These are phyloP conservation scores for Xestia sexstrigata DNA, from an alignment of 2,888 invertebrate genomes.

Conservation along the genomic window DNA sequence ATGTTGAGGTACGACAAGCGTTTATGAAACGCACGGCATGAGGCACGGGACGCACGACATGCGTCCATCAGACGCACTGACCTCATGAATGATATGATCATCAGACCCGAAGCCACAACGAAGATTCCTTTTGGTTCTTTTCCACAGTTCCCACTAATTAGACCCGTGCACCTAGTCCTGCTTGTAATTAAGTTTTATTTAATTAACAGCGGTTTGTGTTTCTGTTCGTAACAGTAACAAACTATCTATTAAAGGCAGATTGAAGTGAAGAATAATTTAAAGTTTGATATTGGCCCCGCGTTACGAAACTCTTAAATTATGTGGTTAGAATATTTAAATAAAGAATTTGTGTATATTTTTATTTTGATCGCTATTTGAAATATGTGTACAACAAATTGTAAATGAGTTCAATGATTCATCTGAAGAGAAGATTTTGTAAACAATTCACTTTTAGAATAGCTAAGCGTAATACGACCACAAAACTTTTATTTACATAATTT, in stretches of 20 bases:
- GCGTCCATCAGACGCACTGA: background rate
- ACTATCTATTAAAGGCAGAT: background rate
- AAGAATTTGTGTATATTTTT: background rate
- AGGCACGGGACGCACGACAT: background rate
- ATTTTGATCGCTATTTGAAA: background rate
- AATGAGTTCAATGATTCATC: background rate
- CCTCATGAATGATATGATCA: background rate
- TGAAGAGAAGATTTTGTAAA: constrained; percentile 5
- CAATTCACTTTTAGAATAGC: constrained; percentile 13
- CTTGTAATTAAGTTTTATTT: constrained; percentile 4
- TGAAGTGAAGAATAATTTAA: background rate
- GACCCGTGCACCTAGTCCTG: background rate
- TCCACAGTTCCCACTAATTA: background rate
- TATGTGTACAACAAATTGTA: background rate
- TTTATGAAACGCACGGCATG: background rate
- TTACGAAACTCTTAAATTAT: background rate
- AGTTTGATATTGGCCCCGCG: background rate
- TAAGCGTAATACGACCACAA: constrained; percentile 1
- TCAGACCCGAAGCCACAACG: background rate
- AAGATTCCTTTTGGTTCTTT: background rate
- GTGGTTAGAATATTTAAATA: background rate
- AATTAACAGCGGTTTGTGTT: background rate
- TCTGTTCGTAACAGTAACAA: background rate
- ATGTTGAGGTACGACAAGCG: background rate
- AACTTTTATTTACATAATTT: constrained; percentile 30